Percentiles rank a stretch among this genome's conserved stretches.
phyloP scores from a whole-genome alignment of 2,888 invertebrate genomes.

The Sipha maydis region DNA sequence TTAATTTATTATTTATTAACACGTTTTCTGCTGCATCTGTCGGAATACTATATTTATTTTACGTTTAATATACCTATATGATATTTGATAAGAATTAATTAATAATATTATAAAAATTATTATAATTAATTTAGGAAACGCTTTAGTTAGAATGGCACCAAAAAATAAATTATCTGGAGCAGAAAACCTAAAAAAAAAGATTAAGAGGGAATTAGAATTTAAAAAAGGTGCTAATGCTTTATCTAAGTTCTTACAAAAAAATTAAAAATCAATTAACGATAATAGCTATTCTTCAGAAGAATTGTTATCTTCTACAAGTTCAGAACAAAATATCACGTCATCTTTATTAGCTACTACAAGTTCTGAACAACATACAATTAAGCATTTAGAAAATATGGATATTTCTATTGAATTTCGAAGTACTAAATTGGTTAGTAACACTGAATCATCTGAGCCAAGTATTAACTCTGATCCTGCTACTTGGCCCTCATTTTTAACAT shows the following conservation, averaged over 20 bases:
- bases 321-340: conserved; percentile 1
- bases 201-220: conserved; percentile 35
- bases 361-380: conserved; percentile 12
- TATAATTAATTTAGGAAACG: conserved; percentile 7
- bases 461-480: conserved; percentile 3
- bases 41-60: no score
- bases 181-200: conserved; percentile 11
- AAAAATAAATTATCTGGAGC: conserved; percentile 26
- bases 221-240: background rate
- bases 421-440: conserved; percentile 25
- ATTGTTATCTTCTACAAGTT: background rate
- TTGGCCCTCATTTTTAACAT: conserved; percentile 25
- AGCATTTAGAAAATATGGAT: conserved; percentile 23
- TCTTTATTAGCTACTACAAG: background rate
- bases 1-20: no score
- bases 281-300: no score
- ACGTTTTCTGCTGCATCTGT: no score
- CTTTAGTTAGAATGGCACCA: conserved; percentile 1
- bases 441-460: background rate
- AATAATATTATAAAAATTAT: conserved; percentile 18
- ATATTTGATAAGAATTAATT: no score
- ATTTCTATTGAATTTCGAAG: conserved; percentile 21
- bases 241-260: conserved; percentile 29
- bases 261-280: no score
- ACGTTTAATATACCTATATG: no score